Evolutionary conservation across 2,113 vertebrate species (phyloP).

Genomic region (Cathartes aura): DNA sequence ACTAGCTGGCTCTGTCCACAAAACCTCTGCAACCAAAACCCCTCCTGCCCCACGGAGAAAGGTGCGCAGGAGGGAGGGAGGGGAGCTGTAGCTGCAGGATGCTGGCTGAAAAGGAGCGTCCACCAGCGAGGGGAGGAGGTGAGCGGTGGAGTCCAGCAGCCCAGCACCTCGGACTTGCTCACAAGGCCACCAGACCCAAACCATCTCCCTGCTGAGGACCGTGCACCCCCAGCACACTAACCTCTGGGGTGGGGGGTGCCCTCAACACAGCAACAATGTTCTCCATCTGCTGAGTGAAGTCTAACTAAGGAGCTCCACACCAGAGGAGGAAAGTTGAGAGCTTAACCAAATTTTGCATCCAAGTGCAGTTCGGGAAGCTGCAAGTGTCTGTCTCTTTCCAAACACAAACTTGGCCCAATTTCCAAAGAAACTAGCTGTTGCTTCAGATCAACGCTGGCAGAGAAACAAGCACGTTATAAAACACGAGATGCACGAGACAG

Average conservation of each 20-base stretch:
- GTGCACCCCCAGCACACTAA: fast-evolving
- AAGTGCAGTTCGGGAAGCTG: background rate
- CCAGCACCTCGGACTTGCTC: background rate
- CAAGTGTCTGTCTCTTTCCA: background rate
- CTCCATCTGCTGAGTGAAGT: background rate
- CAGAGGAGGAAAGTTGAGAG: background rate
- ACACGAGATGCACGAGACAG: background rate
- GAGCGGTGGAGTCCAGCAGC: background rate
- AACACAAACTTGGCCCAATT: background rate
- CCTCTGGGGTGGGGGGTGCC: background rate
- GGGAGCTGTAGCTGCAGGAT: background rate
- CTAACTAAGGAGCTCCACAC: background rate
- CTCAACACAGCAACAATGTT: background rate
- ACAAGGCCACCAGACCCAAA: background rate
- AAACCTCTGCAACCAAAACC: background rate
- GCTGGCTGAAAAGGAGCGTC: background rate
- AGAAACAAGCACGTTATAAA: slow-evolving; percentile 4
- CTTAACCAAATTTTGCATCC: background rate
- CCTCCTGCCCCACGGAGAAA: background rate
- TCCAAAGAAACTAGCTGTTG: slow-evolving; percentile 14
- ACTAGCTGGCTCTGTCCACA: background rate
- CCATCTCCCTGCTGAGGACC: background rate
- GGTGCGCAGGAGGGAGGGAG: fast-evolving
- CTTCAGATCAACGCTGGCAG: slow-evolving; percentile 26
- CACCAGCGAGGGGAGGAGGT: background rate